A percentile compares a stretch with the other conserved stretches of the same genome.
These are phyloP conservation scores for Drosophila simulans DNA, from an alignment of 1,140 invertebrate species.

Conservation along the genomic window DNA sequence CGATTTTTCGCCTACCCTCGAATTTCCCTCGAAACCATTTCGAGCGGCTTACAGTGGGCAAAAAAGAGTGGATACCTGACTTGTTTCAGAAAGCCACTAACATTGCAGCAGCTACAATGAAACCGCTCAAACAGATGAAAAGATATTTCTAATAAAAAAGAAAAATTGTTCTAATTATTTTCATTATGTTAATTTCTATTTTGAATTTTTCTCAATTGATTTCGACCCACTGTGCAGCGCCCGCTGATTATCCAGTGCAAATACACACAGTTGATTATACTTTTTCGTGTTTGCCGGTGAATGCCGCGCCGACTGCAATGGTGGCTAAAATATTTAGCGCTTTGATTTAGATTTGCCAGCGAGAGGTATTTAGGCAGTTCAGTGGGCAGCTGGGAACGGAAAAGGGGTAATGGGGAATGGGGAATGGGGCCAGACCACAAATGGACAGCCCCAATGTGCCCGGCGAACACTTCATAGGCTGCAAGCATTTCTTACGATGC, in stretches of 20 bases:
- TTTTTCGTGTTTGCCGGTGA: constrained; percentile 75
- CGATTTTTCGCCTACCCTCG: constrained; percentile 27
- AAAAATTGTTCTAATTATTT: too few relatives aligned
- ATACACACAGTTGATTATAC: constrained; percentile 81
- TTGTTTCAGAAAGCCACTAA: too few relatives aligned
- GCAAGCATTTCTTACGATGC: constrained; percentile 60
- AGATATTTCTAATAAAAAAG: too few relatives aligned
- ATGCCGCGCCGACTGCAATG: constrained; percentile 54
- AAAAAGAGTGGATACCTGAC: neutral
- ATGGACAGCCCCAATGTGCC: constrained; percentile 61
- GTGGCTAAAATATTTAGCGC: constrained; percentile 80
- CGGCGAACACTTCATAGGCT: constrained; percentile 44
- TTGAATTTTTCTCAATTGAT: neutral
- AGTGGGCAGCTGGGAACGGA: constrained; percentile 3
- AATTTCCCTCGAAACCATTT: neutral
- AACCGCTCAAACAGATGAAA: too few relatives aligned
- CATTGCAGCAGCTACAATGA: too few relatives aligned
- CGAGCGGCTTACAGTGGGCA: constrained; percentile 17
- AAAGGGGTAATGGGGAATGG: neutral
- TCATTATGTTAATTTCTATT: too few relatives aligned
- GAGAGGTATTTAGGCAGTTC: constrained; percentile 75
- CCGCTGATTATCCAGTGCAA: constrained; percentile 80
- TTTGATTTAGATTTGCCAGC: constrained; percentile 80
- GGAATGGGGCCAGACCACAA: constrained; percentile 46
- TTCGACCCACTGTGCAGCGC: constrained; percentile 24